These are phyloP conservation scores for Drosophila sulfurigaster DNA, from an alignment of 1,140 invertebrate genomes.

Conservation along the genomic window DNA sequence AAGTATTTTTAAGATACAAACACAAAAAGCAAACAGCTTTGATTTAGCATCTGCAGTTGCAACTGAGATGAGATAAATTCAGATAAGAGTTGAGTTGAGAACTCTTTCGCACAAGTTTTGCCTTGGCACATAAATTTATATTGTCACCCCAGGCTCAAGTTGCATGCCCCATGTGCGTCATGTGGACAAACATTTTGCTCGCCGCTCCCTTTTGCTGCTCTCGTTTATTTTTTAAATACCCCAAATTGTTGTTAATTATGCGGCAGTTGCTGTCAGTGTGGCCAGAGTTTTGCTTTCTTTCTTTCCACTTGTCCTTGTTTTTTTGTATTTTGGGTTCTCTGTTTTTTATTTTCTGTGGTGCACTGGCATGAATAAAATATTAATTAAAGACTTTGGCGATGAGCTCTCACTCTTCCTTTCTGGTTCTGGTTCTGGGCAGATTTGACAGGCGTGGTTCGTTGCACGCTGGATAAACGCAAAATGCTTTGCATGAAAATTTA, in stretches of 20 bases:
- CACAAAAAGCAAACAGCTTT: slow-evolving; percentile 53
- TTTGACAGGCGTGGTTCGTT: slow-evolving; percentile 43
- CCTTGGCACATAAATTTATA: slow-evolving; percentile 6
- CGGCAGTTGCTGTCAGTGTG: slow-evolving; percentile 44
- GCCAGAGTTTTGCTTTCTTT: slow-evolving; percentile 35
- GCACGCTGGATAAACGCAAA: slow-evolving; percentile 44
- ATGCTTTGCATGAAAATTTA: slow-evolving; percentile 70
- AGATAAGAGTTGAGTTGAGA: slow-evolving; percentile 10
- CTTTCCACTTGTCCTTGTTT: not conserved
- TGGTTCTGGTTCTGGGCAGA: slow-evolving; percentile 33
- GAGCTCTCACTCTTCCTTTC: not conserved
- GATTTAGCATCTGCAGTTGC: slow-evolving; percentile 43
- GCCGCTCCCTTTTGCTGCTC: slow-evolving; percentile 21
- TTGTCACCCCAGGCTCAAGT: slow-evolving; percentile 7
- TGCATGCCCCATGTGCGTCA: slow-evolving; percentile 51
- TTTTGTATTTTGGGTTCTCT: not conserved
- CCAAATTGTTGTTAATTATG: slow-evolving; percentile 75
- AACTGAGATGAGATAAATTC: not conserved
- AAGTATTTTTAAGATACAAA: slow-evolving; percentile 50
- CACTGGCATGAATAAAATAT: slow-evolving; percentile 73
- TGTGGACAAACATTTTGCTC: slow-evolving; percentile 50
- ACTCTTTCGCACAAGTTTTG: not conserved
- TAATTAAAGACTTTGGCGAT: slow-evolving; percentile 72
- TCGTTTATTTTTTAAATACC: slow-evolving; percentile 56
- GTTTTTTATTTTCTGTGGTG: slow-evolving; percentile 1